Base-by-base conservation (phyloP, 2,113 vertebrate genomes). In the Pionites leucogaster region DNA sequence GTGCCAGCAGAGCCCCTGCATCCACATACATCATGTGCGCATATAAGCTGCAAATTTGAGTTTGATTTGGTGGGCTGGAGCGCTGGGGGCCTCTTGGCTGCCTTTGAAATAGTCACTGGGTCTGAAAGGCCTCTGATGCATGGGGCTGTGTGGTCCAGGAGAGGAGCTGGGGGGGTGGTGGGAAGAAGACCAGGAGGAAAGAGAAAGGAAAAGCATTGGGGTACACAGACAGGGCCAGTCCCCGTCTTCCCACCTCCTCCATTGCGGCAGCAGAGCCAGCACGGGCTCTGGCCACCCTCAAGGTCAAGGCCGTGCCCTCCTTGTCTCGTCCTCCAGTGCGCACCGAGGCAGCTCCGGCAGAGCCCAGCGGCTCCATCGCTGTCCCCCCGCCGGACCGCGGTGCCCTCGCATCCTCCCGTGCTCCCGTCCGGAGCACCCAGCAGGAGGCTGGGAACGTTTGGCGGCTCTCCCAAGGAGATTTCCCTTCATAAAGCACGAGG, bases 401-500 rank as follows among this genome's bases (percentile, higher is more conserved):
- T 86, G 86, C 86, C 86, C 93, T 78, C 31, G 1, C 86, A 89
- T 80, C 87, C 86, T 35, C 83, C 79, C 19, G 79, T 57, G 0
- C 44, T 29, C 82, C 89, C 20, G 59, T 75, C 94, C 94, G 27
- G 95, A 96, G 50, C 90, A 68, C 91, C 53, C 94, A 95, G 89
- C 93, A 22, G 95, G 96, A 96, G 94, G 93, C 94, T 96, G 90
- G 94, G 93, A 96, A 96, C 68, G 29, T 94, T 93, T 92, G 90
- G 93, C 95, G 90, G 90, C 93, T 96, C 95, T 96, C 94, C 95
- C 95, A 86, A 75, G 92, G 94, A 92, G 92, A 83, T 96, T 96
- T 96, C 86, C 80, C 95, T 96, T 83, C 96, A 92, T 81, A 78
- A 94, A 93, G 92, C 92, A 71, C 81, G 3, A 85, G 88, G 65